A percentile compares a stretch with the other conserved stretches of the same genome.
Evolutionary conservation across 2,797 vertebrate species (phyloP).

Genomic region (Enoplosus armatus): DNA sequence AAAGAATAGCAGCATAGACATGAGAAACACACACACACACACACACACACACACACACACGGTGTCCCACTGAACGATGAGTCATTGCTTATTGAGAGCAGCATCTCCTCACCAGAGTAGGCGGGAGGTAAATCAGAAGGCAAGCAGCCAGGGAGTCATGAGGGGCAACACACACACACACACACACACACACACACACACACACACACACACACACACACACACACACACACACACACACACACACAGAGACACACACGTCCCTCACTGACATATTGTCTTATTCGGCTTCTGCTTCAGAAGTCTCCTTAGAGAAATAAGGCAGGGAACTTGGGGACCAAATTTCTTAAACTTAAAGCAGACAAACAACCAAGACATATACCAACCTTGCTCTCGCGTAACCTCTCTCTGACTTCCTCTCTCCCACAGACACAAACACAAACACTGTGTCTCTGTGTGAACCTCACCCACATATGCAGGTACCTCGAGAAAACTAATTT

Average conservation of each 20-base stretch:
- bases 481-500: constrained; percentile 73
- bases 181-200: constrained; percentile 16
- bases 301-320: constrained; percentile 30
- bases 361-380: constrained; percentile 28
- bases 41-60: background rate
- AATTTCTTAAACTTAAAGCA: constrained; percentile 34
- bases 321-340: constrained; percentile 13
- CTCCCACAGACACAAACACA: constrained; percentile 1
- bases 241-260: constrained; percentile 22
- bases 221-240: constrained; percentile 19
- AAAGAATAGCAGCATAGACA: constrained; percentile 13
- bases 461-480: constrained; percentile 50
- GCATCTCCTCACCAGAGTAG: constrained; percentile 44
- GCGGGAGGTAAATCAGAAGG: constrained; percentile 46
- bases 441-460: constrained; percentile 28
- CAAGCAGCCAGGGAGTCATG: constrained; percentile 35
- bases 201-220: constrained; percentile 24
- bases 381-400: background rate
- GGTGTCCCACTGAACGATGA: constrained; percentile 46
- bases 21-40: background rate
- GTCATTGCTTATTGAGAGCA: constrained; percentile 52
- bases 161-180: constrained; percentile 21
- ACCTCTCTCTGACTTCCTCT: background rate
- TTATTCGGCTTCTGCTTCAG: constrained; percentile 24
- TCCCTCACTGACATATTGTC: constrained; percentile 33